Conservation (phyloP, 2,797 vertebrate species). For the Vireo griseus region DNA sequence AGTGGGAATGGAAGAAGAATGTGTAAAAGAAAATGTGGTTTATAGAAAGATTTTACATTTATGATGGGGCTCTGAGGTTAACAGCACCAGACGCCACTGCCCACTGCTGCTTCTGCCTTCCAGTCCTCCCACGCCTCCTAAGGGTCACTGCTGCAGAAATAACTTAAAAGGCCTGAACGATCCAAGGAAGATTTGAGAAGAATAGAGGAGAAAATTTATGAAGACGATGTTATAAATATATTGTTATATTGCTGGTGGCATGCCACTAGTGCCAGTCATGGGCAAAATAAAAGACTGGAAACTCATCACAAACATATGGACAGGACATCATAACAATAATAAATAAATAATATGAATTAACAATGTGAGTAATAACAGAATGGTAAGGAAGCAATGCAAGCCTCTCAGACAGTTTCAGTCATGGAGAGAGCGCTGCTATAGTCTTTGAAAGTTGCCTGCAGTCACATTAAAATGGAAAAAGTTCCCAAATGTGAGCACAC, state of each 20-base stretch:
- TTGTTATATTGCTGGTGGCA: not conserved
- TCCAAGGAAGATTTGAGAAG: not conserved
- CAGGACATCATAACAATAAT: not conserved
- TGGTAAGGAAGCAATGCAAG: not conserved
- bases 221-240: not conserved
- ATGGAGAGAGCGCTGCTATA: not conserved
- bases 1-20: not conserved
- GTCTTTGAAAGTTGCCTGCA: not conserved
- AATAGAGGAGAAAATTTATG: not conserved
- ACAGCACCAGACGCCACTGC: too few relatives aligned
- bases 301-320: not conserved
- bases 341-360: not conserved
- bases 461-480: not conserved
- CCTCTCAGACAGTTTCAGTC: not conserved
- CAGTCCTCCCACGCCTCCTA: fast-evolving
- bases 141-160: not conserved
- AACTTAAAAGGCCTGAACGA: not conserved
- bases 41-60: not conserved
- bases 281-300: not conserved
- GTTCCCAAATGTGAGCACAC: not conserved
- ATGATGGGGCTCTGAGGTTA: not conserved
- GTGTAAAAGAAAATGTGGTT: not conserved
- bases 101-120: not conserved
- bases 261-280: not conserved
- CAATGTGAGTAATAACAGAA: not conserved